Percentiles rank a stretch among this genome's conserved stretches.
phyloP scores from a whole-genome alignment of 2,113 vertebrate species.

The Misgurnus anguillicaudatus region DNA sequence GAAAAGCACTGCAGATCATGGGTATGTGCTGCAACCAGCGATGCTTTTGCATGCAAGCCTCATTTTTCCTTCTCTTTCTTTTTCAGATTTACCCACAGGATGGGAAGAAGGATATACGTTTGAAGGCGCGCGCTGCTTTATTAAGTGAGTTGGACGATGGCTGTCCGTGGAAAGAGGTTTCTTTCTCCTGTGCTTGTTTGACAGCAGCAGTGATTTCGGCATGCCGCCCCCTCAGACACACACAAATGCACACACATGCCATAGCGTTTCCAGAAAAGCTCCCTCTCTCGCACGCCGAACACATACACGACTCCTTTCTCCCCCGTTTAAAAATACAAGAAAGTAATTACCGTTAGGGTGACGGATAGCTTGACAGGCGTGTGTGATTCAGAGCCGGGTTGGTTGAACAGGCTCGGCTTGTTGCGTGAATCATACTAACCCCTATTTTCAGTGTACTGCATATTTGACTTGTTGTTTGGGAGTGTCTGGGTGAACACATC shows the following conservation, averaged over 20 bases:
- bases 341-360: conserved; percentile 41
- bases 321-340: neutral
- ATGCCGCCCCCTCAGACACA: conserved; percentile 16
- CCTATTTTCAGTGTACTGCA: conserved; percentile 23
- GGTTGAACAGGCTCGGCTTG: conserved; percentile 59
- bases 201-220: conserved; percentile 40
- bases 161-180: conserved; percentile 2
- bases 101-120: conserved; percentile 99
- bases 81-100: conserved; percentile 90
- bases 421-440: conserved; percentile 41
- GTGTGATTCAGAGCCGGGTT: conserved; percentile 53
- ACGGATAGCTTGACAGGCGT: conserved; percentile 39
- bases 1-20: conserved; percentile 42
- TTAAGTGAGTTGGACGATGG: conserved; percentile 86
- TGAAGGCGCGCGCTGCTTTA: conserved; percentile 96
- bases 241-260: neutral
- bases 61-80: conserved; percentile 28
- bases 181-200: conserved; percentile 36
- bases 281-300: neutral
- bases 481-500: neutral
- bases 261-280: conserved; percentile 5
- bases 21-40: neutral
- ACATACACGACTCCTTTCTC: neutral
- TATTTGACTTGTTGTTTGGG: conserved; percentile 2
- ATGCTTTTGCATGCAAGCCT: conserved; percentile 22